Conservation (phyloP, 2,797 vertebrate species). For the Nasua narica region DNA sequence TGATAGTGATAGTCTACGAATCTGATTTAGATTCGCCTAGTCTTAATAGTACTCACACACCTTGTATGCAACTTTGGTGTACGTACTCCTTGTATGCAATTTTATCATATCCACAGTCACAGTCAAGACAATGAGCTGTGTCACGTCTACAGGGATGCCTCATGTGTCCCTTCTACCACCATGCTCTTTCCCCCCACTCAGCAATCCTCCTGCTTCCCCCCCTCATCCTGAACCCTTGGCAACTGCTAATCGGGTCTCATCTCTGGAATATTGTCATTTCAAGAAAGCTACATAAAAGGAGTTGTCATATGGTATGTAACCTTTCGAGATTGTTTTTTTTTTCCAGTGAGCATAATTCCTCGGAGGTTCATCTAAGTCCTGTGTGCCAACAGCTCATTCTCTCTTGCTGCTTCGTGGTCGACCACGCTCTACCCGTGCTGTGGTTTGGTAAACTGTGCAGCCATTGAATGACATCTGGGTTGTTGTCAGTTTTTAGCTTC, state of each 20-base stretch:
- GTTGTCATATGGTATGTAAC: not conserved
- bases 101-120: not conserved
- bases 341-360: not conserved
- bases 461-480: not conserved
- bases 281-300: not conserved
- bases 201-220: not conserved
- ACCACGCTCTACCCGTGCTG: fast-evolving
- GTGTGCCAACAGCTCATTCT: not conserved
- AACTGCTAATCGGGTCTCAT: not conserved
- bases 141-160: not conserved
- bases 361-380: not conserved
- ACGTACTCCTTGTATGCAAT: not conserved
- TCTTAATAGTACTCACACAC: not conserved
- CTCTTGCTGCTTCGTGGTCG: too few relatives aligned
- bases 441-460: too few relatives aligned
- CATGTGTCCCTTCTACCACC: too few relatives aligned
- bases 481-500: not conserved
- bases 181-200: too few relatives aligned
- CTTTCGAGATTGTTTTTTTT: not conserved
- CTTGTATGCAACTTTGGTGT: not conserved
- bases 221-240: too few relatives aligned
- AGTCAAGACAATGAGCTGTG: not conserved
- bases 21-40: not conserved
- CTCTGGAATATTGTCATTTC: not conserved
- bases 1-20: not conserved